Conservation (phyloP, 2,797 vertebrate genomes). For the Aphelocoma californica region DNA sequence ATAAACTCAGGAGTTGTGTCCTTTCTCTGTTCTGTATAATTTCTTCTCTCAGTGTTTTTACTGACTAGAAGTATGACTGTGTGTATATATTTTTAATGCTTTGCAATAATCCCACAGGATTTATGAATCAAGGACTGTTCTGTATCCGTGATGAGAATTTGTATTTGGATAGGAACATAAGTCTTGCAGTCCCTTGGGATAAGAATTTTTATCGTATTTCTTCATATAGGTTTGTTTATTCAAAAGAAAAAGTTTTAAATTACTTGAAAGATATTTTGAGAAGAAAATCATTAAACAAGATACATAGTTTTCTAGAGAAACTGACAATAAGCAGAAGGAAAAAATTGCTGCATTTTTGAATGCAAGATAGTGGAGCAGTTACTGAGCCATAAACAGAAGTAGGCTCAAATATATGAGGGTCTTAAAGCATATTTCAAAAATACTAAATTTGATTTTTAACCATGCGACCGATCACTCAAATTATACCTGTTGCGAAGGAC, state of each 20-base stretch:
- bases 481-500: background rate
- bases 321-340: background rate
- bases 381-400: constrained; percentile 8
- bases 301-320: background rate
- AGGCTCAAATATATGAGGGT: background rate
- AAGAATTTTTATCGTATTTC: background rate
- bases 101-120: background rate
- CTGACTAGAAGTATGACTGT: background rate
- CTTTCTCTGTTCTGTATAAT: background rate
- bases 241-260: background rate
- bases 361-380: background rate
- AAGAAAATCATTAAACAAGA: background rate
- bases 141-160: background rate
- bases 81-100: background rate
- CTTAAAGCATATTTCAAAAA: constrained; percentile 23
- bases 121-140: background rate
- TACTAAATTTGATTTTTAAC: background rate
- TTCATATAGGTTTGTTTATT: background rate
- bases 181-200: background rate
- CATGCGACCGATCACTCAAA: background rate
- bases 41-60: background rate
- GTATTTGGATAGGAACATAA: background rate
- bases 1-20: background rate
- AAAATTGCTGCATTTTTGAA: background rate
- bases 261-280: background rate